Conservation (phyloP, 2,797 vertebrate genomes). For the Siniperca undulata region DNA sequence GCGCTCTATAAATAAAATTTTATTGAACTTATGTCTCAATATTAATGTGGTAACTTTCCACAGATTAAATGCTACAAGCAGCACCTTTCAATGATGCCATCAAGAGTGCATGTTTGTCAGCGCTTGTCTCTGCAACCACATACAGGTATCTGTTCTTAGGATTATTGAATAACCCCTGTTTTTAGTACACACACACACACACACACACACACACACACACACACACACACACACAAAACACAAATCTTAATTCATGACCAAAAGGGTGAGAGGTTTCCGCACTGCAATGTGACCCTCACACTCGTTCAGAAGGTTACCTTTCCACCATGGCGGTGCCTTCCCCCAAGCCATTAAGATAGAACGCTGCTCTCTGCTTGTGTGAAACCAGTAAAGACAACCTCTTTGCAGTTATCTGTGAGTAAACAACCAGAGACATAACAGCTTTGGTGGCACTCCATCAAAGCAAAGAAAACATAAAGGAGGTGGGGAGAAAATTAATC, state of each 20-base stretch:
- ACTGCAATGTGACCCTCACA: conserved; percentile 68
- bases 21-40: not conserved
- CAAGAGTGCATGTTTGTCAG: not conserved
- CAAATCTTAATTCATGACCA: conserved; percentile 67
- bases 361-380: conserved; percentile 94
- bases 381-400: conserved; percentile 96
- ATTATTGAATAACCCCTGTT: conserved; percentile 62
- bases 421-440: conserved; percentile 92
- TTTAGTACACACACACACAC: conserved; percentile 35
- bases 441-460: conserved; percentile 59
- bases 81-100: conserved; percentile 9
- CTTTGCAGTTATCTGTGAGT: conserved; percentile 97
- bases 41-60: not conserved
- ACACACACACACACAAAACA: not conserved
- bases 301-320: conserved; percentile 90
- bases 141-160: not conserved
- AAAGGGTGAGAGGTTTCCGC: conserved; percentile 32
- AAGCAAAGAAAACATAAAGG: conserved; percentile 36
- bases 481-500: conserved; percentile 30
- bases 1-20: no score
- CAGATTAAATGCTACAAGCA: conserved; percentile 42
- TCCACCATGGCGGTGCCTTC: conserved; percentile 88
- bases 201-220: conserved; percentile 1
- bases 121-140: conserved; percentile 3
- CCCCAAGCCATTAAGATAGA: conserved; percentile 92